A percentile compares a stretch with the other conserved stretches of the same genome.
Conservation (phyloP, 2,797 vertebrate genomes). For the Girardinus metallicus region DNA sequence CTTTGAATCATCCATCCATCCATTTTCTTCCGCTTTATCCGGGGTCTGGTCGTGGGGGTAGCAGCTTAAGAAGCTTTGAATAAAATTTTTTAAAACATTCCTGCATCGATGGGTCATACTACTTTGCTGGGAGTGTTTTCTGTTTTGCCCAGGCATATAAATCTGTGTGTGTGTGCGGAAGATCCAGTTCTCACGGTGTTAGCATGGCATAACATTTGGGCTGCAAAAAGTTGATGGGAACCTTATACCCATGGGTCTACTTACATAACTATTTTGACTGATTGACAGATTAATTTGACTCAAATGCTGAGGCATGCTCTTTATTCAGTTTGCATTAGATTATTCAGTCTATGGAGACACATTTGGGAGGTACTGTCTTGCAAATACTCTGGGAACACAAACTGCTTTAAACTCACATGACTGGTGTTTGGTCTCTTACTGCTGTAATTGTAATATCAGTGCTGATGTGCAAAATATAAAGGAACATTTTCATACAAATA, state of each 20-base stretch:
- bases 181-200: conserved; percentile 66
- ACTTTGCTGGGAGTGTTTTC: conserved; percentile 53
- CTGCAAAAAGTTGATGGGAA: conserved; percentile 65
- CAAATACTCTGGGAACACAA: not conserved
- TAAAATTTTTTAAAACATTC: conserved; percentile 59
- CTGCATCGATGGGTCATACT: conserved; percentile 57
- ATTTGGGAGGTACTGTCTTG: conserved; percentile 1
- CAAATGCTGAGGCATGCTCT: conserved; percentile 9
- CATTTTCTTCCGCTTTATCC: no score
- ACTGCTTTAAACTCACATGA: not conserved
- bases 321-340: not conserved
- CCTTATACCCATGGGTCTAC: conserved; percentile 53
- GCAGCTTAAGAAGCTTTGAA: no score
- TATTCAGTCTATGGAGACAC: not conserved
- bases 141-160: conserved; percentile 6
- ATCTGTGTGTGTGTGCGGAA: conserved; percentile 32
- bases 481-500: not conserved
- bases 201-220: conserved; percentile 38
- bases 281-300: conserved; percentile 41
- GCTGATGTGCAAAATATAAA: not conserved
- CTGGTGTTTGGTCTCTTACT: not conserved
- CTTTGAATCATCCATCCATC: conserved; percentile 54
- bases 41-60: no score
- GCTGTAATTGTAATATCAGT: not conserved
- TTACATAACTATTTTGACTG: conserved; percentile 44